Evolutionary conservation across 2,888 invertebrate genomes (phyloP), one percentile per base, ranked within the genome.

Genomic region (Harpagoxenus sublaevis): DNA sequence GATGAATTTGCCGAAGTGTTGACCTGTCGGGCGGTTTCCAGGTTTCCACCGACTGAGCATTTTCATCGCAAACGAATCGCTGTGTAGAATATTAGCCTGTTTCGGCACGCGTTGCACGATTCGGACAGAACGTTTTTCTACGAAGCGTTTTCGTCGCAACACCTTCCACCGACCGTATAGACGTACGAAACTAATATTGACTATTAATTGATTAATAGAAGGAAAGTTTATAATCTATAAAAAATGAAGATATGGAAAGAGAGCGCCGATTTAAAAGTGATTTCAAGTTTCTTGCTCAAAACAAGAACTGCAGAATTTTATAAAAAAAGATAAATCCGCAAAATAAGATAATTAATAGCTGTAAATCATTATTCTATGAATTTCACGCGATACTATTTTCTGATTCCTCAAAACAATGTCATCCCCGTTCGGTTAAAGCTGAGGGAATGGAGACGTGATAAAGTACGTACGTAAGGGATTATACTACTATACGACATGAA

Each of bases 21-120:
- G 78, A 78, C 78, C 45, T 55, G 78, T 70, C 55, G 55, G 12
- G 15, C 45, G 42, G 42, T 35, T 35, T 35, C 35, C 35, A 35
- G 23, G 39, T 71, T 71, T 55, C 42, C 70, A 45, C 45, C 42
- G 57, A 51, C 70, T 70, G 71, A 45, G 15, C 78, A 71, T 57
- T 70, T 78, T 78, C 45, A 78, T 71, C 70, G 71, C 57, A n/a
- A 31, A 31, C 77, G 68, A 78, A 31, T 63, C 45, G 31, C 35
- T 42, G 42, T 63, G 63, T 45, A 31, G 35, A 75, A 9, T 63
- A 23, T 48, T 28, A 63, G 42, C n/a, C n/a, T 45, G 45, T 62
- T 74, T 62, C 62, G 31, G 31, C 31, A n/a, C 74, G 57, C 42
- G 31, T 62, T 45, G 74, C 62, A 31, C 45, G 45, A 74, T n/a